These are phyloP conservation scores for Stenodera caucasica DNA, from an alignment of 2,888 invertebrate genomes.

Conservation along the genomic window DNA sequence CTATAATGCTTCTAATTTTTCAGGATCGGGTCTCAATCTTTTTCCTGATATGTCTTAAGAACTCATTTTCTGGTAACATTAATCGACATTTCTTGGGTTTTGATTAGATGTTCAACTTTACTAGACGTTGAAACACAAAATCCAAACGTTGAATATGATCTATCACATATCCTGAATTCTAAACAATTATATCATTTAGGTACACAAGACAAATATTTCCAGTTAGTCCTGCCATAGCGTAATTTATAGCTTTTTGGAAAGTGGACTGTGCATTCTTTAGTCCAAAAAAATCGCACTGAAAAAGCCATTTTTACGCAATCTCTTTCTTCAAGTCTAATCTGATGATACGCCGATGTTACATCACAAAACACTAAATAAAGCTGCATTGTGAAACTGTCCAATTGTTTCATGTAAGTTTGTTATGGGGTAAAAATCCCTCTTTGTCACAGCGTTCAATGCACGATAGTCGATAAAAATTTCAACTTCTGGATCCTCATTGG, in stretches of 20 bases:
- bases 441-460: no score
- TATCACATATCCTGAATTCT: neutral
- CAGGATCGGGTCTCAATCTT: neutral
- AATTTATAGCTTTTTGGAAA: slow-evolving; percentile 36
- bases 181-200: slow-evolving; percentile 33
- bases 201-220: slow-evolving; percentile 32
- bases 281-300: no score
- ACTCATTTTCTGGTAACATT: slow-evolving; percentile 29
- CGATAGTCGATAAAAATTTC: no score
- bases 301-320: no score
- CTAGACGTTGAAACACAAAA: slow-evolving; percentile 24
- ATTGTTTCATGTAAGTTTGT: no score
- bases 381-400: no score
- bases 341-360: no score
- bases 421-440: no score
- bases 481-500: no score
- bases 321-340: no score
- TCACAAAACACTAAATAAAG: no score
- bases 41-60: slow-evolving; percentile 20
- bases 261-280: slow-evolving; percentile 35
- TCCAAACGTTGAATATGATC: slow-evolving; percentile 11
- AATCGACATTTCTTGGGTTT: slow-evolving; percentile 32
- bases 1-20: neutral
- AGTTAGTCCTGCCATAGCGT: slow-evolving; percentile 30
- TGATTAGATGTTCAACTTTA: slow-evolving; percentile 29